phyloP scores from a whole-genome alignment of 2,113 vertebrate species.

The Microcebus tavaratra region DNA sequence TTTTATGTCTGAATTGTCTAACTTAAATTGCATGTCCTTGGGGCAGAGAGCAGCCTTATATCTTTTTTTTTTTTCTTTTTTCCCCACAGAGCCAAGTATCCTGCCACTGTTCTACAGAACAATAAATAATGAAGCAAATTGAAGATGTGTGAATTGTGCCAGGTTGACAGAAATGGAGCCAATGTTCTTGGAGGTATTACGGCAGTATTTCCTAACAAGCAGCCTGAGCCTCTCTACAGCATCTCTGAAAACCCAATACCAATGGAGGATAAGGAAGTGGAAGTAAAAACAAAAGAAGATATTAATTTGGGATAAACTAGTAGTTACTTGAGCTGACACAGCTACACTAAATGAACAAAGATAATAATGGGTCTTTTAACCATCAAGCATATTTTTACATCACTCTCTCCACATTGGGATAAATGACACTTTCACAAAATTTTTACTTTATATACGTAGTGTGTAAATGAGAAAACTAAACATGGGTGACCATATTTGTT shows the following conservation, averaged over 20 bases:
- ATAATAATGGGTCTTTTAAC: neutral
- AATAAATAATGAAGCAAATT: conserved; percentile 68
- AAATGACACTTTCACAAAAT: neutral
- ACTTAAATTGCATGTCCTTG: conserved; percentile 67
- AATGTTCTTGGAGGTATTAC: neutral
- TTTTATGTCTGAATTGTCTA: conserved; percentile 63
- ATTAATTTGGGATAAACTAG: neutral
- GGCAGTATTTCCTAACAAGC: neutral
- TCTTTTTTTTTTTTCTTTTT: neutral
- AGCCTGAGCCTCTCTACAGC: neutral
- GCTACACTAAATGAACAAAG: neutral
- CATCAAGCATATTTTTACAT: neutral
- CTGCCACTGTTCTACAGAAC: conserved; percentile 45
- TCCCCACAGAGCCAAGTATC: neutral
- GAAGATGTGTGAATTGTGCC: conserved; percentile 31
- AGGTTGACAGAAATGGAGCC: conserved; percentile 30
- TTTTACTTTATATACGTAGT: neutral
- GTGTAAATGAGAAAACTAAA: neutral
- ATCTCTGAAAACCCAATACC: neutral
- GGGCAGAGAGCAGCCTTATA: neutral
- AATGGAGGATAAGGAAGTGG: neutral
- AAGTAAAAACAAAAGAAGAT: neutral
- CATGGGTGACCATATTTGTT: neutral
- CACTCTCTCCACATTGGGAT: neutral
- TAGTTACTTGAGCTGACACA: neutral